Evolutionary conservation across 2,888 invertebrate species (phyloP).

Genomic region (Norana najaformis): DNA sequence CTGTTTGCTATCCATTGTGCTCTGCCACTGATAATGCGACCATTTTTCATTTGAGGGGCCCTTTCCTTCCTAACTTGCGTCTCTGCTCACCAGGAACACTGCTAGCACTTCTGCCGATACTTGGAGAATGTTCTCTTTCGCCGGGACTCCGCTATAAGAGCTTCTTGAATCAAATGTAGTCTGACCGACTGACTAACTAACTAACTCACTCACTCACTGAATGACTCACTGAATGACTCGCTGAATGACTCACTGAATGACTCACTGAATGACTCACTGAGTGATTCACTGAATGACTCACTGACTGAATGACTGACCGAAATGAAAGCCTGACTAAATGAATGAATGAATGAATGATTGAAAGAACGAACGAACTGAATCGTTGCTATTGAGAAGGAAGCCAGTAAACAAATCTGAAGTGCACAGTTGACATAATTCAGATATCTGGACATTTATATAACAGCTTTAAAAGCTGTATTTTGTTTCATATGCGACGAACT

Average conservation of each 20-base stretch:
- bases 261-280: too few relatives aligned
- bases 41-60: not conserved
- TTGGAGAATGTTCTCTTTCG: not conserved
- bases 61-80: not conserved
- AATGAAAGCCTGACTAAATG: too few relatives aligned
- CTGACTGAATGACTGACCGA: too few relatives aligned
- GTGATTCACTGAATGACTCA: too few relatives aligned
- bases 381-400: too few relatives aligned
- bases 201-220: constrained; percentile 34
- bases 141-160: not conserved
- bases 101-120: not conserved
- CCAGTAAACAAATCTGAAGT: too few relatives aligned
- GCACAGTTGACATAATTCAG: too few relatives aligned
- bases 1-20: not conserved
- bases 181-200: not conserved
- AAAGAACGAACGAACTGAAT: too few relatives aligned
- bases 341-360: too few relatives aligned
- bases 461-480: not conserved
- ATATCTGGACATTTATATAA: too few relatives aligned
- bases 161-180: not conserved
- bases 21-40: not conserved
- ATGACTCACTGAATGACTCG: constrained; percentile 40
- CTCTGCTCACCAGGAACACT: not conserved
- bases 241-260: not conserved
- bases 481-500: not conserved